Base-by-base conservation (phyloP, 2,888 invertebrate species). In the Parelbella ahira region DNA sequence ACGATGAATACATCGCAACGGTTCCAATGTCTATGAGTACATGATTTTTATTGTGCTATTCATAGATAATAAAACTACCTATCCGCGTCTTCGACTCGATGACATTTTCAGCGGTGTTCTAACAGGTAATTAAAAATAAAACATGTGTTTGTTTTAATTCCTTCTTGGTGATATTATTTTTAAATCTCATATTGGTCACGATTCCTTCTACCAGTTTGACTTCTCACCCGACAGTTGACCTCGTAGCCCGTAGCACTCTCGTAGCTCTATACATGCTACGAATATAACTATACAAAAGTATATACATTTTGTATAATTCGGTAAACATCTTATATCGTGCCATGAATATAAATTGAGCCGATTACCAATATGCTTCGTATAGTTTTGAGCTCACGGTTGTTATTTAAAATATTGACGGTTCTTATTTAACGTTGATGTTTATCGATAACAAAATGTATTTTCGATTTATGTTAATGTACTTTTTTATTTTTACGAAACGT, bases 241-340 rank as follows among this genome's bases (percentile, higher is more conserved):
- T 64, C 76, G 75, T 76, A 76, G 75, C 72, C 39, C 78, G 78
- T 78, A 78, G 78, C 63, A 49, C 43, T 48, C 50, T 65, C 77
- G 78, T 77, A 77, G 76, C 68, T 52, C 46, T 49, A 45, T 37
- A 41, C 43, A 58, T 65, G 70, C 76, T 76, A 76, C 75, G 76
- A 64, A 51, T 47, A 49, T 53, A 51, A 57, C 55, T 56, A 58
- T 57, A 51, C 47, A 45, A 42, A 49, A 39, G 37, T 47, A 45
- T 46, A 37, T 32, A 43, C 45, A 50, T 47, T 44, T 50, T n/a
- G 34, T 30, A 52, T 50, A 49, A 39, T 19, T 32, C n/a, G 11
- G 11, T 32, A 11, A 8, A 19, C 9, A 19, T 39, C 1, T 24
- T 39, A 15, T 18, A 32, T 7, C 4, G 18, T 38, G 5, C 7